These are phyloP conservation scores for Rhynchophorus ferrugineus DNA, from an alignment of 1,140 invertebrate genomes.

Conservation along the genomic window DNA sequence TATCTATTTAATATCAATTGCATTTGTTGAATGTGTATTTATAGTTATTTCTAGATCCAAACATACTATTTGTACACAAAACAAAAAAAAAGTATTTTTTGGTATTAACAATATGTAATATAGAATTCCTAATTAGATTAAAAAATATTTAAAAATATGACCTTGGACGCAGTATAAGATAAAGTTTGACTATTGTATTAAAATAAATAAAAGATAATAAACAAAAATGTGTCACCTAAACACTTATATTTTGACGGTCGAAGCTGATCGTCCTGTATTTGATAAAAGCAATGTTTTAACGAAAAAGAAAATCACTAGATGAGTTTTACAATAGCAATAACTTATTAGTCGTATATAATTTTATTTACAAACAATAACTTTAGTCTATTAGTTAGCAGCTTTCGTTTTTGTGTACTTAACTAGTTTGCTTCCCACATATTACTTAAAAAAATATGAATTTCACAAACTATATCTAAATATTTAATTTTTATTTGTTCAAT, in stretches of 20 bases:
- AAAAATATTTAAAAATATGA: slow-evolving; percentile 6
- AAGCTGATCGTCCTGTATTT: too few species aligned
- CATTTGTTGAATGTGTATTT: slow-evolving; percentile 5
- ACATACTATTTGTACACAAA: slow-evolving; percentile 13
- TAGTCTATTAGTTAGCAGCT: slow-evolving; percentile 10
- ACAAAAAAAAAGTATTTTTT: slow-evolving; percentile 15
- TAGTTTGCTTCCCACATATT: slow-evolving; percentile 4
- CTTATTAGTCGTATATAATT: slow-evolving; percentile 6
- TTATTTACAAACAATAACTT: slow-evolving; percentile 1
- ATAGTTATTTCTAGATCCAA: slow-evolving; percentile 1
- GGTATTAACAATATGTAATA: slow-evolving; percentile 18
- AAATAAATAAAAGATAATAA: too few species aligned
- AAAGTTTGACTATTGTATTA: too few species aligned
- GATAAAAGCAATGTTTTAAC: slow-evolving; percentile 12
- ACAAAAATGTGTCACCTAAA: too few species aligned
- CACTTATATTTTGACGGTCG: too few species aligned
- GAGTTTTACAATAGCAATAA: slow-evolving; percentile 20
- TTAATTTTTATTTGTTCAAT: slow-evolving; percentile 10
- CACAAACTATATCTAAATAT: slow-evolving; percentile 2
- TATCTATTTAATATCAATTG: slow-evolving; percentile 3
- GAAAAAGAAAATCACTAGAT: slow-evolving; percentile 6
- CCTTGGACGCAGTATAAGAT: slow-evolving; percentile 15
- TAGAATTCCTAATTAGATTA: slow-evolving; percentile 8
- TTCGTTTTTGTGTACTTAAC: slow-evolving; percentile 17
- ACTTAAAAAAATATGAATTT: slow-evolving; percentile 7